Base-by-base conservation (phyloP, 1,140 invertebrate species). In the Pollicipes pollicipes region DNA sequence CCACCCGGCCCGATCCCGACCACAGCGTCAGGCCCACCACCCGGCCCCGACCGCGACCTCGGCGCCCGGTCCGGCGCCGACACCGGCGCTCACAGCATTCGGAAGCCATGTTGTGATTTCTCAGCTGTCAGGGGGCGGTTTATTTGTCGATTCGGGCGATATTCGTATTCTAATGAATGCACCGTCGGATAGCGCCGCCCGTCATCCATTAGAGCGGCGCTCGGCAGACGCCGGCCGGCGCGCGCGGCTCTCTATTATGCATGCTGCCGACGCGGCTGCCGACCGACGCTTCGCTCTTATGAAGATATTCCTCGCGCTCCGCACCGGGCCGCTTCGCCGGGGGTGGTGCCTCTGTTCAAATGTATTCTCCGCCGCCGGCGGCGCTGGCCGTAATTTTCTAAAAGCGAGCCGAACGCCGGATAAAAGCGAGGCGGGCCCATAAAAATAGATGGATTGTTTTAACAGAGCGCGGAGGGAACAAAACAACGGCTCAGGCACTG, bases 41-140 rank as follows among this genome's bases (percentile, higher is more conserved):
- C 32, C 4, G 4, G 32, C 32, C 32, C 4, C 32, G 4, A 16
- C 32, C 32, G 32, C 32, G 32, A 4, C 32, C 16, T 16, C 32
- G 32, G 4, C 32, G 32, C 32, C 4, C 32, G 4, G 16, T 16
- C 4, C 32, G 4, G 32, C 32, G 32, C 32, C 32, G 32, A 4
- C 32, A 16, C 32, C 4, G 4, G 16, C 4, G 4, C 32, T 4
- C 4, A 58, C 45, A 58, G 13, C 45, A 24, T 58, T 58, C 45
- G 45, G 45, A 58, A 58, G 45, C 45, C 45, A 58, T 58, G 45
- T 58, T 58, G 45, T 58, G 45, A 58, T 58, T 58, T 58, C 45
- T 58, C 45, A 58, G 45, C 45, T 58, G 45, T 58, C 45, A 58
- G 45, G 45, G 13, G 21, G 13, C 45, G 45, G 45, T 58, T 58